Base-by-base conservation (phyloP, 1,140 invertebrate species). In the Ephestia elutella region DNA sequence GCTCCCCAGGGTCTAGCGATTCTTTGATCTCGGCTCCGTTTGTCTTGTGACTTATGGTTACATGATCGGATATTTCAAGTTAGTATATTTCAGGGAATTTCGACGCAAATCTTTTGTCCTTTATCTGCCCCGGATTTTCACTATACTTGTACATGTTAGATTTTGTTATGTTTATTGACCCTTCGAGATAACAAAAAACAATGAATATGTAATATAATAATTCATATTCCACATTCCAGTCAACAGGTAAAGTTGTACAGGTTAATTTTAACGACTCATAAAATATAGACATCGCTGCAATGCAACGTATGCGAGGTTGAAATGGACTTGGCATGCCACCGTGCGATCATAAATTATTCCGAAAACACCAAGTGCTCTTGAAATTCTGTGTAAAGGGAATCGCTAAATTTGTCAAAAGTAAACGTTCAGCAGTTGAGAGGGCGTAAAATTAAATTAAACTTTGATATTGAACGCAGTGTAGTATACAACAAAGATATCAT, bases 321-420 rank as follows among this genome's bases (percentile, higher is more conserved):
- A 50, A 25, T 21, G 51, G 21, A 13, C 50, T 54, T 54, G 51
- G 51, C 51, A 54, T 5, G 25, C 51, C 25, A 28, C 13, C 28
- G 51, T 53, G 21, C 7, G 30, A 10, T 54, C 7, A 54, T 54
- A 54, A 54, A 54, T 54, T 54, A 54, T 28, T n/a, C 51, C 15
- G 25, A 54, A 54, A 17, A 30, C 51, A 32, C n/a, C 21, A 3
- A n/a, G 3, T 44, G 38, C 2, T 44, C 38, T 44, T 44, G 38
- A 44, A 44, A 44, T 44, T 44, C 38, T 44, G 15, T 44, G 38
- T 44, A 44, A 44, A 44, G 38, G 3, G 38, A 17, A 44, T 44
- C 38, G 38, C 10, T 44, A 35, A 35, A 35, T 44, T 44, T 44
- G 38, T 44, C 38, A 44, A 44, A 44, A 44, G n/a, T 44, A 44